Conservation (phyloP, 2,888 invertebrate genomes). For the Oegoconia quadripuncta region DNA sequence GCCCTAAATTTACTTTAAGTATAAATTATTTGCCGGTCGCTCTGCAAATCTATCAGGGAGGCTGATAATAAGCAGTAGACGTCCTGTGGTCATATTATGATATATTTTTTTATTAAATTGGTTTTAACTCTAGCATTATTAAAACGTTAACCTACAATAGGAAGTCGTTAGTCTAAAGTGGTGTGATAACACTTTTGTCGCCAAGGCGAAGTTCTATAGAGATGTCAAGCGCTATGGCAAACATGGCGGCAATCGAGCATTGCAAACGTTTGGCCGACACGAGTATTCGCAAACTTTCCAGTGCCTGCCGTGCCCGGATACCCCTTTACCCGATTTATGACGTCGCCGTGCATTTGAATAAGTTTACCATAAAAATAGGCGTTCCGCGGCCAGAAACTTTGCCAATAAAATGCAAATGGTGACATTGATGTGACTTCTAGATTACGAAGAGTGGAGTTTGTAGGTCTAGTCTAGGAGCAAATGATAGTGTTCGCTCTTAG, state of each 20-base stretch:
- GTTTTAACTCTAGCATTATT: too few species aligned
- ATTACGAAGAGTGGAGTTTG: slow-evolving; percentile 28
- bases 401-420: slow-evolving; percentile 77
- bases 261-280: slow-evolving; percentile 24
- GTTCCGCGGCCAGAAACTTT: slow-evolving; percentile 68
- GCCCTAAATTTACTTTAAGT: too few species aligned
- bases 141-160: too few species aligned
- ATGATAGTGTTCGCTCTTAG: neutral
- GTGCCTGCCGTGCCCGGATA: slow-evolving; percentile 57
- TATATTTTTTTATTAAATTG: too few species aligned
- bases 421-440: slow-evolving; percentile 53
- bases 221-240: too few species aligned
- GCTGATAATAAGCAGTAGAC: too few species aligned
- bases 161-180: too few species aligned
- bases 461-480: slow-evolving; percentile 26
- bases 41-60: too few species aligned
- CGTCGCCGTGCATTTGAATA: slow-evolving; percentile 72
- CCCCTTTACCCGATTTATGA: slow-evolving; percentile 73
- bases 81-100: too few species aligned
- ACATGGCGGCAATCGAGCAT: slow-evolving; percentile 21
- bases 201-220: too few species aligned
- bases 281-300: slow-evolving; percentile 49
- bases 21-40: too few species aligned
- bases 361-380: slow-evolving; percentile 76
- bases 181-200: too few species aligned